A percentile compares a stretch with the other conserved stretches of the same genome.
Evolutionary conservation across 2,888 invertebrate genomes (phyloP).

Genomic region (Pediacus dermestoides): DNA sequence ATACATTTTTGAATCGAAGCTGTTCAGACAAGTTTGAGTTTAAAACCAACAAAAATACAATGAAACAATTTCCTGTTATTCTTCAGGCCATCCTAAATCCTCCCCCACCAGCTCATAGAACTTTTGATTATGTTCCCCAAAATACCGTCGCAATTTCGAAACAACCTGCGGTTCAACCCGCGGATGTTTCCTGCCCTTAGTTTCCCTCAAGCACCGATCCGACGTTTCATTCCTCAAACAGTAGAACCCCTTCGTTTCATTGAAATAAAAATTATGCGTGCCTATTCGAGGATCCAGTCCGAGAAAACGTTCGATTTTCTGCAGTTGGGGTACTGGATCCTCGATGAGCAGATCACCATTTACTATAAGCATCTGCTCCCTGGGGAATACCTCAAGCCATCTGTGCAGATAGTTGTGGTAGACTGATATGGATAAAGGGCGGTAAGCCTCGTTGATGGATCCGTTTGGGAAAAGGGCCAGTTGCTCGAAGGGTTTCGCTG

Average conservation of each 20-base stretch:
- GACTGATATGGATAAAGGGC: constrained; percentile 82
- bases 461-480: constrained; percentile 77
- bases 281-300: constrained; percentile 68
- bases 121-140: constrained; percentile 85
- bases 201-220: constrained; percentile 78
- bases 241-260: constrained; percentile 94
- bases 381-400: constrained; percentile 91
- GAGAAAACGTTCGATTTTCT: constrained; percentile 83
- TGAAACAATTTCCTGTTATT: no score
- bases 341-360: constrained; percentile 90
- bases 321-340: constrained; percentile 83
- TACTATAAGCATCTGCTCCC: constrained; percentile 88
- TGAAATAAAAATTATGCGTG: constrained; percentile 91
- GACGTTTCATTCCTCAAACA: constrained; percentile 82
- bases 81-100: constrained; percentile 91
- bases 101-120: constrained; percentile 92
- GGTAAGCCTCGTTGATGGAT: constrained; percentile 76
- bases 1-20: no score
- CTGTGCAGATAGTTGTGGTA: constrained; percentile 85
- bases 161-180: constrained; percentile 76
- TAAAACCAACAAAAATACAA: no score
- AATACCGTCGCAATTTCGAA: constrained; percentile 78
- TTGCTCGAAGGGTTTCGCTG: constrained; percentile 68
- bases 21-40: no score
- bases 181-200: constrained; percentile 81